Percentiles rank a stretch among this genome's conserved stretches.
These are phyloP conservation scores for Lampropteryx suffumata DNA, from an alignment of 2,888 invertebrate species.

Conservation along the genomic window DNA sequence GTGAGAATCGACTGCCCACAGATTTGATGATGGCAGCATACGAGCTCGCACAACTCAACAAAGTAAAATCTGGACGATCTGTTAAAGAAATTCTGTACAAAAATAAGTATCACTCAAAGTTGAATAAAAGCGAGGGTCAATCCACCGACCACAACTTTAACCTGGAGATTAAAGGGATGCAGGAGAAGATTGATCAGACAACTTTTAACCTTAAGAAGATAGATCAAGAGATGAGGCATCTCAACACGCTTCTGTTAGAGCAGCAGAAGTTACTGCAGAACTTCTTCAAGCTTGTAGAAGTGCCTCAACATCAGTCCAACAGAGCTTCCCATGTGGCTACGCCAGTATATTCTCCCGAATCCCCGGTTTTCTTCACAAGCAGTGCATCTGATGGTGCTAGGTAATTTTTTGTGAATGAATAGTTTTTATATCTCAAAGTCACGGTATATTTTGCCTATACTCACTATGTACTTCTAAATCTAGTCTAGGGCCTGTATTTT, in stretches of 20 bases:
- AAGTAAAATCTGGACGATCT: slow-evolving; percentile 85
- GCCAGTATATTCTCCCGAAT: slow-evolving; percentile 53
- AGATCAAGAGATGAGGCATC: slow-evolving; percentile 86
- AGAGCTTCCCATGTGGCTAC: slow-evolving; percentile 42
- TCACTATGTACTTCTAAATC: no score
- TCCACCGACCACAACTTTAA: slow-evolving; percentile 75
- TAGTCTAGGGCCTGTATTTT: no score
- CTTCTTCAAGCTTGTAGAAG: slow-evolving; percentile 55
- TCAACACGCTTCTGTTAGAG: slow-evolving; percentile 78
- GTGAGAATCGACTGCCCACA: slow-evolving; percentile 90
- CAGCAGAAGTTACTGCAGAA: slow-evolving; percentile 69
- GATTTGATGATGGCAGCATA: slow-evolving; percentile 91
- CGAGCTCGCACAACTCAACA: slow-evolving; percentile 89
- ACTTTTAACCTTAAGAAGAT: slow-evolving; percentile 87
- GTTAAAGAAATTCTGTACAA: slow-evolving; percentile 83
- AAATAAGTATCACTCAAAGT: slow-evolving; percentile 84
- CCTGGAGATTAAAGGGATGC: slow-evolving; percentile 83
- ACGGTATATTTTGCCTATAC: slow-evolving; percentile 9
- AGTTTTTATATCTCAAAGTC: neutral
- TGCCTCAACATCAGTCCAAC: slow-evolving; percentile 45
- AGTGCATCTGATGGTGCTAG: slow-evolving; percentile 27
- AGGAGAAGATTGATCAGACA: slow-evolving; percentile 87
- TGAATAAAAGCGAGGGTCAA: slow-evolving; percentile 79
- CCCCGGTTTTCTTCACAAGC: slow-evolving; percentile 58
- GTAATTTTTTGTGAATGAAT: neutral